Base-by-base conservation (phyloP, 1,140 invertebrate genomes). In the Panulirus ornatus region DNA sequence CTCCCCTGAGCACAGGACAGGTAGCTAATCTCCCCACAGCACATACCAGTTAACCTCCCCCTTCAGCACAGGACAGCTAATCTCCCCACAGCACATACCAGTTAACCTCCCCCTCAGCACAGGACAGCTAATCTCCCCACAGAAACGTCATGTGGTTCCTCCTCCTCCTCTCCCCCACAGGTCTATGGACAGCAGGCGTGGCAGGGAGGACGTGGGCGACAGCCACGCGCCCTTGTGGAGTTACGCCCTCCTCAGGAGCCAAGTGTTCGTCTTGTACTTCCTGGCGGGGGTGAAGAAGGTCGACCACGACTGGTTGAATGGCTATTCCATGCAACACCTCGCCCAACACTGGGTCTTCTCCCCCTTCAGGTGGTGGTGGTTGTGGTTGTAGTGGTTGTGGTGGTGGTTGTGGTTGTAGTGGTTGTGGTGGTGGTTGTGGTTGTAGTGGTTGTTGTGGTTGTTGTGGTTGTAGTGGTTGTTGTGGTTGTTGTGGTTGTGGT, bases 141-240 rank as follows among this genome's bases (percentile, higher is more conserved):
- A n/a, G n/a, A n/a, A n/a, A n/a, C n/a, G n/a, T n/a, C n/a, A n/a
- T n/a, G n/a, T n/a, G n/a, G n/a, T n/a, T n/a, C 6, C n/a, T 22
- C n/a, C 22, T 27, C 22, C 30, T 38, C 34, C 40, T 70, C 22
- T 34, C 27, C 19, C 42, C 9, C 14, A 11, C 40, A 88, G 86
- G 86, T 88, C 86, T 14, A 0, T 82, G 54, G 86, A 82, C n/a
- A 30, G 38, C n/a, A n/a, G 30, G 38, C 0, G 5, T 14, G 8
- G 44, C 14, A 22, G 36, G 47, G 6, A 16, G 54, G 44, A 27
- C 30, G 36, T 30, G 19, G 40, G 76, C 22, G 27, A 30, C 70
- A 36, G 87, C 8, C 87, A 88, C 34, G 87, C 83, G 8, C 87
- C 87, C 76, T 63, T 88, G 36, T 88, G 87, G 87, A 88, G 47